Base-by-base conservation (phyloP, 2,113 vertebrate species). In the rat (Rattus norvegicus) region DNA sequence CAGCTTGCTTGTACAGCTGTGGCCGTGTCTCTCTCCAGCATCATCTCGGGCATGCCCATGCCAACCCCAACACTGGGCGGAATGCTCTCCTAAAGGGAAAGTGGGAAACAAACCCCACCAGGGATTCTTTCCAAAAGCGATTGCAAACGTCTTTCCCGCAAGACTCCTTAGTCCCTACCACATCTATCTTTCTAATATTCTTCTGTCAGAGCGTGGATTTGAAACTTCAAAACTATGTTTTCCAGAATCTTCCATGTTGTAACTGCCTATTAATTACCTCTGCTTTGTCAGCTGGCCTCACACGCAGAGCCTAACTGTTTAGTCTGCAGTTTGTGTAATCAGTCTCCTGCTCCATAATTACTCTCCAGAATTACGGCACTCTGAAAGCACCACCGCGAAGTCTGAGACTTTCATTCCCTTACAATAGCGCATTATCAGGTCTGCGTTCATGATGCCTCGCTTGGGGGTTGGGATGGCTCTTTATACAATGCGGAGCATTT, bases 221-320 rank as follows among this genome's bases (percentile, higher is more conserved):
- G 93, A 97, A 83, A 97, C 0, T 47, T 96, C 95, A 97, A 95
- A 95, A 95, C 96, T 96, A 95, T 96, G 79, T 98, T 98, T 98
- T 98, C 98, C 93, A 96, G 97, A 97, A 94, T 97, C 96, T 95
- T 98, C 94, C 94, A 98, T 90, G 80, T 92, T 97, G 92, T 61
- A 98, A 96, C 97, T 98, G 97, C 97, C 96, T 96, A 98, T 98
- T 98, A 98, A 98, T 99, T 98, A 98, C 97, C 90, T 98, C 97
- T 76, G 84, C 98, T 98, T 98, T 98, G 94, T 98, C 97, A 98
- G 97, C 97, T 98, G 97, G 96, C 97, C 98, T 95, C 95, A 96
- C 96, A 98, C 97, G 97, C 96, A 97, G 85, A 97, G 96, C 97
- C 96, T 98, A 96, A 97, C 97, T 99, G 98, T 99, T 98, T 99